Percentiles rank a stretch among this genome's conserved stretches.
Conservation (phyloP, 2,888 invertebrate genomes). For the Nomada hirtipes region DNA sequence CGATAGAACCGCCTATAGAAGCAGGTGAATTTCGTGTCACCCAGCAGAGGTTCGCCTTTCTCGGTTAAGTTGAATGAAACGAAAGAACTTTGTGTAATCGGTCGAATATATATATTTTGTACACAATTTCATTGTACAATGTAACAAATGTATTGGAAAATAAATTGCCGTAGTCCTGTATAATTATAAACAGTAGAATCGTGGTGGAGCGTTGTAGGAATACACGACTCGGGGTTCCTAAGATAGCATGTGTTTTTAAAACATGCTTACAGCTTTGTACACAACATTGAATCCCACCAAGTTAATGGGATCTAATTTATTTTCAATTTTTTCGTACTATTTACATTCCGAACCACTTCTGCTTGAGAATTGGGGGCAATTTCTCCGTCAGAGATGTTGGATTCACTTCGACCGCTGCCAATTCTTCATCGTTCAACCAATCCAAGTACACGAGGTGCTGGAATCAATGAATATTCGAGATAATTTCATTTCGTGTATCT, state of each 20-base stretch:
- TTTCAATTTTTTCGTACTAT: conserved; percentile 23
- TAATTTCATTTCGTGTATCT: conserved; percentile 77
- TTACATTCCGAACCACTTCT: conserved; percentile 88
- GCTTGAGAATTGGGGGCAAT: conserved; percentile 89
- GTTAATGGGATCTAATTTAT: background rate
- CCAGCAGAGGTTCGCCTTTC: conserved; percentile 76
- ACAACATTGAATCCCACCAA: conserved; percentile 14
- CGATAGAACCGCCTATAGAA: conserved; percentile 79
- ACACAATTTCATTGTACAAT: conserved; percentile 19
- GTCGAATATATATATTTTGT: conserved; percentile 1
- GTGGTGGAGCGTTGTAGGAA: background rate
- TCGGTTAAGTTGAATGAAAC: conserved; percentile 67
- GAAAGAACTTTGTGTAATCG: background rate
- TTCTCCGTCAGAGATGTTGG: conserved; percentile 89
- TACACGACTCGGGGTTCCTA: conserved; percentile 21
- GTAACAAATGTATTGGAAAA: conserved; percentile 47
- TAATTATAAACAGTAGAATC: conserved; percentile 17
- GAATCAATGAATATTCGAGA: conserved; percentile 73
- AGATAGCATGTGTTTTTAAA: background rate
- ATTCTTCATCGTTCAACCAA: conserved; percentile 89
- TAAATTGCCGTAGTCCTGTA: conserved; percentile 11
- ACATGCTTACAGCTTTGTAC: conserved; percentile 35
- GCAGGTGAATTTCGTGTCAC: conserved; percentile 69
- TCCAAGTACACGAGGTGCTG: conserved; percentile 92
- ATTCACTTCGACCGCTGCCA: conserved; percentile 91